These are phyloP conservation scores for Achroia grisella DNA, from an alignment of 1,140 invertebrate genomes.

Conservation along the genomic window DNA sequence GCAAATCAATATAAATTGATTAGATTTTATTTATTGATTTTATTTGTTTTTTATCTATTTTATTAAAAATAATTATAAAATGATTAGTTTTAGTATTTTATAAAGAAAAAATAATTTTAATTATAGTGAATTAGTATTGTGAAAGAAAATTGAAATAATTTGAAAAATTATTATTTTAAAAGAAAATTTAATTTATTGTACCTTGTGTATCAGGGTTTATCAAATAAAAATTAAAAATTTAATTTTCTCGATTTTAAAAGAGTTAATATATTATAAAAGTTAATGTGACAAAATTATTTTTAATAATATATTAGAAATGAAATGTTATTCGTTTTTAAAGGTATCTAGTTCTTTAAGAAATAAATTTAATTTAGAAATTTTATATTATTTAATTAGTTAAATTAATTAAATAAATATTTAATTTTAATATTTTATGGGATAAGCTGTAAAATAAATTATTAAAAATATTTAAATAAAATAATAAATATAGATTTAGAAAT, in stretches of 20 bases:
- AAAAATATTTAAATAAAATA: constrained; percentile 42
- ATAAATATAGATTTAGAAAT: constrained; percentile 43
- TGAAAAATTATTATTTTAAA: constrained; percentile 54
- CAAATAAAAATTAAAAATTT: constrained; percentile 65
- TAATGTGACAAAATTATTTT: constrained; percentile 74
- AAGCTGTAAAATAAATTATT: constrained; percentile 26
- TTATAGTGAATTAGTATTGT: constrained; percentile 72
- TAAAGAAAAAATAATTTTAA: constrained; percentile 55
- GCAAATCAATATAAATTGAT: constrained; percentile 54
- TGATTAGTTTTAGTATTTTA: constrained; percentile 55
- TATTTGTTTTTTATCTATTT: no score
- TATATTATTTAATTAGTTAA: constrained; percentile 53
- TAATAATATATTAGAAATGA: constrained; percentile 75
- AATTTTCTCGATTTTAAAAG: constrained; percentile 74
- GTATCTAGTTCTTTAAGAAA: constrained; percentile 80
- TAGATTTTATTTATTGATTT: no score
- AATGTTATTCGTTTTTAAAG: constrained; percentile 76
- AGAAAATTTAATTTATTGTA: constrained; percentile 75
- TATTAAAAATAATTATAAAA: constrained; percentile 15
- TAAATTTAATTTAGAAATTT: constrained; percentile 74
- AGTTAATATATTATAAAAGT: constrained; percentile 68
- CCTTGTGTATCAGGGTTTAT: constrained; percentile 80
- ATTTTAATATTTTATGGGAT: constrained; percentile 49
- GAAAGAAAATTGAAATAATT: constrained; percentile 62
- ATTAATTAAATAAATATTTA: constrained; percentile 50